Percentiles rank a stretch among this genome's conserved stretches.
These are phyloP conservation scores for Congeria kusceri DNA, from an alignment of 2,888 invertebrate species.

Conservation along the genomic window DNA sequence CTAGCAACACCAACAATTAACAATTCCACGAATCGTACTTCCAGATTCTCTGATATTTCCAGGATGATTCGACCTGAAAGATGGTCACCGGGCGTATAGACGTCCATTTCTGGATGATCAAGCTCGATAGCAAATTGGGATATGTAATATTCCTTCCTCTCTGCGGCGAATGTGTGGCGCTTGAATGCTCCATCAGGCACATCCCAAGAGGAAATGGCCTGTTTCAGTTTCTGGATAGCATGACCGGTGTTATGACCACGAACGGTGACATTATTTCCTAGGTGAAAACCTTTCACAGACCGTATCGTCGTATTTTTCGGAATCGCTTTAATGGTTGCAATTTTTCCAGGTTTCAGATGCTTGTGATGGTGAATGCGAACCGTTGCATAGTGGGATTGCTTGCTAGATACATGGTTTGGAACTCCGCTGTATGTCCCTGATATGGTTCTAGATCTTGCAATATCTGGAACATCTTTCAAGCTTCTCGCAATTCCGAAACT, in stretches of 20 bases:
- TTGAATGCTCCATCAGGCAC: constrained; percentile 53
- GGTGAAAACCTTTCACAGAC: constrained; percentile 50
- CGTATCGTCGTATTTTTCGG: constrained; percentile 47
- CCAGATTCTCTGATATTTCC: constrained; percentile 72
- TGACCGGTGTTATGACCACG: constrained; percentile 55
- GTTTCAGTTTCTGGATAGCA: constrained; percentile 34
- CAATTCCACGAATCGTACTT: constrained; percentile 80
- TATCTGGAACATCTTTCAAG: constrained; percentile 1
- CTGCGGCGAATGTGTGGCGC: constrained; percentile 41
- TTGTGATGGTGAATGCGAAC: constrained; percentile 36
- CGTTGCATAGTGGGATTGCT: constrained; percentile 47
- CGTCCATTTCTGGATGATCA: constrained; percentile 67
- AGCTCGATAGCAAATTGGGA: constrained; percentile 79
- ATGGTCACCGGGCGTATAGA: constrained; percentile 78
- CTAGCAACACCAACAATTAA: constrained; percentile 76
- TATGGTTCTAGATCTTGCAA: not conserved
- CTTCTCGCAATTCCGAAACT: constrained; percentile 19
- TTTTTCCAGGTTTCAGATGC: constrained; percentile 27
- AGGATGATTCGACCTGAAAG: constrained; percentile 78
- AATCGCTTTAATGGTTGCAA: constrained; percentile 53
- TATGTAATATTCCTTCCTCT: constrained; percentile 70
- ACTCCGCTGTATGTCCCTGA: not conserved
- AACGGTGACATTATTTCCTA: constrained; percentile 57
- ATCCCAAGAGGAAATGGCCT: constrained; percentile 26
- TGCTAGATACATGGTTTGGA: not conserved